Base-by-base conservation (phyloP, 2,888 invertebrate genomes). In the Drosophila macrothrix region DNA sequence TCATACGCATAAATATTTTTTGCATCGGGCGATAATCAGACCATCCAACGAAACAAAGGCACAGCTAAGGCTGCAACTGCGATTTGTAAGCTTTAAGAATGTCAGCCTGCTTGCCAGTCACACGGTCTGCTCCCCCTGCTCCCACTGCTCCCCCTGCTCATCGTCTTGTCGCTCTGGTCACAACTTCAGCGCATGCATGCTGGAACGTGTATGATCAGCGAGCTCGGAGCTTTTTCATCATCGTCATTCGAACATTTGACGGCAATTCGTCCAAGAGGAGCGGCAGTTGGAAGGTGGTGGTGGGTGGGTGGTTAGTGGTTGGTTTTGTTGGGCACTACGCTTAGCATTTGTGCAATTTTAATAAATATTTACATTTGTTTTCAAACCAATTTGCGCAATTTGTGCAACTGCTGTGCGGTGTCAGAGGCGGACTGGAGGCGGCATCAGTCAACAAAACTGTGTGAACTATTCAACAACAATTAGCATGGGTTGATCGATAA, bases 291-390 rank as follows among this genome's bases (percentile, higher is more conserved):
- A 12, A 29, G 29, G 29, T 43, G 29, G n/a, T 39, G 41, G 19
- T 58, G n/a, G 29, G n/a, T 35, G 50, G 39, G 50, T 22, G 49
- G 53, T 28, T 22, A 59, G 19, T 41, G 25, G 52, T 14, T 43
- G 55, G 35, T 4, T 31, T 28, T 41, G 43, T 19, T 54, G 46
- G 35, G 62, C 58, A 55, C 35, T 43, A 54, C 55, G 83, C 78
- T 76, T 64, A 67, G 90, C 66, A 59, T 83, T 88, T 90, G 78
- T 69, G 90, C 85, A 90, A 87, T 90, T 88, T 83, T 86, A 78
- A 88, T 88, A 88, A 90, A 88, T 90, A 88, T 88, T 90, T 90
- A 90, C 90, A 90, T 88, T 88, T 87, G 84, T 89, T 87, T 46
- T 78, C 78, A 78, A 84, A 87, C 80, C 82, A 88, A 88, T 89